A percentile compares a stretch with the other conserved stretches of the same genome.
These are phyloP conservation scores for Caranx melampygus DNA, from an alignment of 2,113 vertebrate species.

Conservation along the genomic window DNA sequence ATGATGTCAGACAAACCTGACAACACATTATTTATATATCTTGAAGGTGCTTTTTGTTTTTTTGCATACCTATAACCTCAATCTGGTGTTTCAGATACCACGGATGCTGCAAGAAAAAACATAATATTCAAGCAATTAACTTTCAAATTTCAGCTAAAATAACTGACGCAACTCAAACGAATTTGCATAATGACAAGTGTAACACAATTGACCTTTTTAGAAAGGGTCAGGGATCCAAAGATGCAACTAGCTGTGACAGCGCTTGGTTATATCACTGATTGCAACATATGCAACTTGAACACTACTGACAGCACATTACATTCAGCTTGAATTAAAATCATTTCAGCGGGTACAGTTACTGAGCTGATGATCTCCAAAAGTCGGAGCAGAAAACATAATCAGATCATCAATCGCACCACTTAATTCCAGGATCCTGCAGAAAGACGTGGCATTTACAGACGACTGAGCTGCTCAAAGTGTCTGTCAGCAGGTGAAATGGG, in stretches of 20 bases:
- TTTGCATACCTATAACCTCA: not conserved
- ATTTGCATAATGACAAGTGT: not conserved
- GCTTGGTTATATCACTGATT: no score
- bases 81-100: not conserved
- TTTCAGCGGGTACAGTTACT: not conserved
- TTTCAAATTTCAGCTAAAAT: not conserved
- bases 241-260: not conserved
- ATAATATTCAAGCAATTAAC: not conserved
- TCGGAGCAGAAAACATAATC: constrained; percentile 6
- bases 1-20: constrained; percentile 17
- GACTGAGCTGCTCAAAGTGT: constrained; percentile 17
- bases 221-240: not conserved
- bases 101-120: not conserved
- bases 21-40: not conserved
- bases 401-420: constrained; percentile 10
- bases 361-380: not conserved
- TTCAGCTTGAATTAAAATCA: not conserved
- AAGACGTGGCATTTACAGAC: constrained; percentile 33
- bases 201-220: constrained; percentile 2
- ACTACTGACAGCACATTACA: not conserved
- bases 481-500: constrained; percentile 20
- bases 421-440: constrained; percentile 1
- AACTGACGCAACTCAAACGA: not conserved
- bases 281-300: not conserved
- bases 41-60: not conserved